A percentile compares a stretch with the other conserved stretches of the same genome.
These are phyloP conservation scores for Keiferia lycopersicella DNA, from an alignment of 2,888 invertebrate genomes.

Conservation along the genomic window DNA sequence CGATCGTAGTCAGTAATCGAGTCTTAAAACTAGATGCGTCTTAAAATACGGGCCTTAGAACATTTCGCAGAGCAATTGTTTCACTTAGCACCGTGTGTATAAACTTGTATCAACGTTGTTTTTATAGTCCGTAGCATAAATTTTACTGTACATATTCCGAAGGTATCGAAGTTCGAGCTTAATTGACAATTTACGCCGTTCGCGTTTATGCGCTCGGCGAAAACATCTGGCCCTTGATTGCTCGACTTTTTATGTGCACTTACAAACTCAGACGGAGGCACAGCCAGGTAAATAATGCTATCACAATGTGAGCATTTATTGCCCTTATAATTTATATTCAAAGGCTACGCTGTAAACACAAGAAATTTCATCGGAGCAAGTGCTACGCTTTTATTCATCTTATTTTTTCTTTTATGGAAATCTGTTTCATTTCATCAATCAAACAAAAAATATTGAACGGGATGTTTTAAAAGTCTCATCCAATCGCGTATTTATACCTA, in stretches of 20 bases:
- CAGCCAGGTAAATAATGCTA: slow-evolving; percentile 64
- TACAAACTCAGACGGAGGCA: slow-evolving; percentile 54
- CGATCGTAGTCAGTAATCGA: no score
- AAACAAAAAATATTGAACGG: no score
- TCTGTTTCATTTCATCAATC: background rate
- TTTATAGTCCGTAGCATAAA: background rate
- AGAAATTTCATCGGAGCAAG: slow-evolving; percentile 2
- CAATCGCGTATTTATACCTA: no score
- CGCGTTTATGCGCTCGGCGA: slow-evolving; percentile 66
- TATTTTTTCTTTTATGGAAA: background rate
- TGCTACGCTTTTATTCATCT: background rate
- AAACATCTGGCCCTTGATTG: slow-evolving; percentile 76
- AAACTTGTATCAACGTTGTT: background rate
- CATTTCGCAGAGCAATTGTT: background rate
- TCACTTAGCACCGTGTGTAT: background rate
- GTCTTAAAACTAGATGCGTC: no score
- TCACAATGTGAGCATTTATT: slow-evolving; percentile 59
- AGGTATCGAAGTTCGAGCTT: slow-evolving; percentile 73
- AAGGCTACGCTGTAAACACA: slow-evolving; percentile 35
- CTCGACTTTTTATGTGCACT: slow-evolving; percentile 75
- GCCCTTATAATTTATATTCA: slow-evolving; percentile 52
- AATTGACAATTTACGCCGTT: slow-evolving; percentile 74
- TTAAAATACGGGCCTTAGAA: no score
- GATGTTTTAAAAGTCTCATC: no score
- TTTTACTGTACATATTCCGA: slow-evolving; percentile 66